phyloP scores from a whole-genome alignment of 2,888 invertebrate species.

The Serripes groenlandicus region DNA sequence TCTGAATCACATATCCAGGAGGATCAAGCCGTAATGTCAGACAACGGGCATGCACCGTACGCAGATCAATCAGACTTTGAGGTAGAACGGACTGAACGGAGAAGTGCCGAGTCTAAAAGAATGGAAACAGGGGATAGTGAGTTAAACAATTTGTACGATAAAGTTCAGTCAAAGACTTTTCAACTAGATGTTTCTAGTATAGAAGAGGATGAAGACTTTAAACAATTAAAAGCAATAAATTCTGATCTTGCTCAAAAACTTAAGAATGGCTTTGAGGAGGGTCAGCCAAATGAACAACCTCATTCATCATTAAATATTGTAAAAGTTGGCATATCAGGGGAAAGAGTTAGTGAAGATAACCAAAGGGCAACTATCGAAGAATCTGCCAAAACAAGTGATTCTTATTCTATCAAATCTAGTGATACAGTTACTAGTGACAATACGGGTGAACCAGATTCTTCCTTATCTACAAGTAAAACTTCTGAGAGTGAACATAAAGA shows the following conservation, averaged over 20 bases:
- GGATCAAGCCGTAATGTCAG: neutral
- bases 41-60: slow-evolving; percentile 22
- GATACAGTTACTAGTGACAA: neutral
- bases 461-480: neutral
- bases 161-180: slow-evolving; percentile 2
- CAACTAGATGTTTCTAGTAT: neutral
- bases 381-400: neutral
- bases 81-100: neutral
- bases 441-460: neutral
- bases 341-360: neutral
- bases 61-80: slow-evolving; percentile 33
- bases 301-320: neutral
- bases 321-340: neutral
- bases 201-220: slow-evolving; percentile 18
- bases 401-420: neutral
- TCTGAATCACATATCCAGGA: neutral
- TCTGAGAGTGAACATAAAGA: neutral
- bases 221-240: slow-evolving; percentile 45
- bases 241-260: slow-evolving; percentile 38
- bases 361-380: neutral
- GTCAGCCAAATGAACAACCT: neutral
- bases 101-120: neutral
- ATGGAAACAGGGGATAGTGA: neutral
- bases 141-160: neutral
- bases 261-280: slow-evolving; percentile 22